Conservation (phyloP, 2,888 invertebrate species). For the Steromphala cineraria region DNA sequence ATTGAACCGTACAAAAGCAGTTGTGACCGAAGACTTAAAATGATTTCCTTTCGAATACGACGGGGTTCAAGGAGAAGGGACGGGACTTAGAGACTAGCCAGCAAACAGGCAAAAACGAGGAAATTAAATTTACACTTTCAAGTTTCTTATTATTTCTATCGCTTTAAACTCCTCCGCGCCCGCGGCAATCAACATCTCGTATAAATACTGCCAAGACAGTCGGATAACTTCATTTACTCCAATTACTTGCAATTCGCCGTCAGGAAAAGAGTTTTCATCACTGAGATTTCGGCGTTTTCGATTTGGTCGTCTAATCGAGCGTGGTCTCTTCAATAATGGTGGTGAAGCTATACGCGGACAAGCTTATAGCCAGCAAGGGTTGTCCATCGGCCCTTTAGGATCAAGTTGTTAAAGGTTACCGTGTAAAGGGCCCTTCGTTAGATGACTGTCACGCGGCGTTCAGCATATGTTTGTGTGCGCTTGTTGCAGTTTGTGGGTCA, state of each 20-base stretch:
- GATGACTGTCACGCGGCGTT: not conserved
- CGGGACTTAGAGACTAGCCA: not conserved
- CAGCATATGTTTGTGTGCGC: not conserved
- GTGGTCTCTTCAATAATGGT: not conserved
- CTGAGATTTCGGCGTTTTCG: conserved; percentile 9
- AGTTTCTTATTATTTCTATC: conserved; percentile 17
- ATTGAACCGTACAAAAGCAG: conserved; percentile 30
- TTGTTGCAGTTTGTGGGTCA: not conserved
- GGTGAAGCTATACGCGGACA: not conserved
- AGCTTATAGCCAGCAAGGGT: not conserved
- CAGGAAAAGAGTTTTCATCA: conserved; percentile 23
- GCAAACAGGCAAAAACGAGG: not conserved
- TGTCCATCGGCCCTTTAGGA: not conserved
- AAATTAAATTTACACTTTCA: conserved; percentile 20
- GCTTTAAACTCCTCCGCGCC: conserved; percentile 4
- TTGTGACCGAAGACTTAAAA: conserved; percentile 24
- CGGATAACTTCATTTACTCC: conserved; percentile 11
- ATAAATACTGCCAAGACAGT: conserved; percentile 15
- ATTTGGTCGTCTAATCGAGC: conserved; percentile 22
- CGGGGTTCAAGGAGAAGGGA: not conserved
- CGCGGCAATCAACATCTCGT: conserved; percentile 3
- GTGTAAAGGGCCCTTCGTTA: conserved; percentile 8
- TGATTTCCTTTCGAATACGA: not conserved
- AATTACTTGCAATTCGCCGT: conserved; percentile 21
- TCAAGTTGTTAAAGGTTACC: not conserved